A percentile compares a stretch with the other conserved stretches of the same genome.
Evolutionary conservation across 2,113 vertebrate genomes (phyloP).

Genomic region (Heloderma charlesbogerti): DNA sequence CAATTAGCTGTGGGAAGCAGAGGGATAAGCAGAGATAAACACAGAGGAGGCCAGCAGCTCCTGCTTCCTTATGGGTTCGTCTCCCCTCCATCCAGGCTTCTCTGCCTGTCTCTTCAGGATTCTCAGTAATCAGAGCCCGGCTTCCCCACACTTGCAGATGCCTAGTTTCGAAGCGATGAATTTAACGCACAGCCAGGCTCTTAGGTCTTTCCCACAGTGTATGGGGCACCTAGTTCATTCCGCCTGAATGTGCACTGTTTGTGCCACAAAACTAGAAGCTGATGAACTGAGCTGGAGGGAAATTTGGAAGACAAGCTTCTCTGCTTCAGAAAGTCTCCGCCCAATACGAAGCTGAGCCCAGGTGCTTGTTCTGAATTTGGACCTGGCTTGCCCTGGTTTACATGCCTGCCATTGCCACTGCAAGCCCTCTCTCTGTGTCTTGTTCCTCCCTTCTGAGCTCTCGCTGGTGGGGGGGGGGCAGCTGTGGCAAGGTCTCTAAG

Average conservation of each 20-base stretch:
- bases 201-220: neutral
- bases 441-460: neutral
- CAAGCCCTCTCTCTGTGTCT: neutral
- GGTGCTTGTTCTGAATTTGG: neutral
- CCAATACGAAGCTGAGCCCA: neutral
- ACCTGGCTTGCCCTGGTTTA: neutral
- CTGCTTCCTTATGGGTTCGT: too few species aligned
- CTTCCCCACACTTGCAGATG: neutral
- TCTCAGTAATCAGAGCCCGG: neutral
- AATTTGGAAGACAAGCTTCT: neutral
- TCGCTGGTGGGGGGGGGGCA: neutral
- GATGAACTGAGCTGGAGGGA: neutral
- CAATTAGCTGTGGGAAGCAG: neutral
- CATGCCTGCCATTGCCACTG: neutral
- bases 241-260: neutral
- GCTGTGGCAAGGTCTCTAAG: neutral
- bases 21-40: neutral
- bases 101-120: neutral
- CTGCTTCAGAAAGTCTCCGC: neutral
- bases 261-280: too few species aligned
- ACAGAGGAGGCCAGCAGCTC: too few species aligned
- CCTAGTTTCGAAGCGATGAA: neutral
- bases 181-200: neutral
- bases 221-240: too few species aligned
- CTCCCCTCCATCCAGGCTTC: neutral